These are phyloP conservation scores for Potamarius usumacintae DNA, from an alignment of 2,113 vertebrate genomes.

Conservation along the genomic window DNA sequence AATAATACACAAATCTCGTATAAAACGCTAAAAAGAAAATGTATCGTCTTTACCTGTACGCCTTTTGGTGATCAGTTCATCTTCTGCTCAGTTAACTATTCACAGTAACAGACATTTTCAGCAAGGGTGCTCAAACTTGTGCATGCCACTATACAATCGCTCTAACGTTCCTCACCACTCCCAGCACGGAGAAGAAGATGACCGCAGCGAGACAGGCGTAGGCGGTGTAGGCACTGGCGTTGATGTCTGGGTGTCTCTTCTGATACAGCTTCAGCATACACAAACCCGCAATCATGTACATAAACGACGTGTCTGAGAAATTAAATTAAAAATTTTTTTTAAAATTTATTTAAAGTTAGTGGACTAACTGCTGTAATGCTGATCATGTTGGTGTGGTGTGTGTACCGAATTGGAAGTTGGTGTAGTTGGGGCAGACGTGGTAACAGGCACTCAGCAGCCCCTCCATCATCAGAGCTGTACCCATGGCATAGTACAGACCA, in stretches of 20 bases:
- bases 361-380: not conserved
- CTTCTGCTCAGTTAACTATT: too few relatives aligned
- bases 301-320: conserved; percentile 89
- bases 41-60: too few relatives aligned
- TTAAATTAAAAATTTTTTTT: not conserved
- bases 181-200: conserved; percentile 96
- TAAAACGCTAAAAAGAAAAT: too few relatives aligned
- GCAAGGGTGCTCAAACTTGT: too few relatives aligned
- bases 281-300: conserved; percentile 98
- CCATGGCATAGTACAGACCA: conserved; percentile 95
- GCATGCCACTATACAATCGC: not conserved
- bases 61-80: too few relatives aligned
- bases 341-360: not conserved
- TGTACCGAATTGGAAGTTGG: conserved; percentile 96
- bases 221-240: conserved; percentile 94
- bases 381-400: not conserved
- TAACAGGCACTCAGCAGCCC: conserved; percentile 96
- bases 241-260: conserved; percentile 97
- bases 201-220: conserved; percentile 91
- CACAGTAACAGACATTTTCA: too few relatives aligned
- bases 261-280: conserved; percentile 98
- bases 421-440: conserved; percentile 98
- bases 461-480: conserved; percentile 98
- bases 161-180: conserved; percentile 79
- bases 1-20: too few relatives aligned